Conservation (phyloP, 2,797 vertebrate genomes). For the Sebastiscus albofasciatus region DNA sequence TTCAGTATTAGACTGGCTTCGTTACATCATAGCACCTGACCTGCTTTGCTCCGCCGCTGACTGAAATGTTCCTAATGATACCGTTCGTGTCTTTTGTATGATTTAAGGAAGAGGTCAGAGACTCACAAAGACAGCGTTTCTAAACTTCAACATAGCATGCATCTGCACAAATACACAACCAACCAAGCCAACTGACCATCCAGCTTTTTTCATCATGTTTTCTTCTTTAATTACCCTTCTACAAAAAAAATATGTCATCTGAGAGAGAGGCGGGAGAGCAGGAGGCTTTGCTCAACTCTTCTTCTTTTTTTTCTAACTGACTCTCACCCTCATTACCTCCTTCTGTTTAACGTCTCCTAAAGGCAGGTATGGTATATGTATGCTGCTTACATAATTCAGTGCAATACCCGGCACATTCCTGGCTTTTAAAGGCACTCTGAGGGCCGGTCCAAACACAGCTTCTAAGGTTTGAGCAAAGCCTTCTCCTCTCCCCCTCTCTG, state of each 20-base stretch:
- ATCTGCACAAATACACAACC: conserved; percentile 80
- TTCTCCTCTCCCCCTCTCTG: conserved; percentile 56
- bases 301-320: not conserved
- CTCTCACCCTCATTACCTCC: conserved; percentile 17
- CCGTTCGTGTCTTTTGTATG: conserved; percentile 3
- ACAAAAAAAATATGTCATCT: conserved; percentile 65
- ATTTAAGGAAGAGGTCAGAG: conserved; percentile 43
- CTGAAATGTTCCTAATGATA: not conserved
- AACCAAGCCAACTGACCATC: conserved; percentile 73
- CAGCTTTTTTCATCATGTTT: conserved; percentile 60
- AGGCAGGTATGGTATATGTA: conserved; percentile 46
- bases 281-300: conserved; percentile 63
- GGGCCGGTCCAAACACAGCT: conserved; percentile 30
- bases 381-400: conserved; percentile 56
- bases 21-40: conserved; percentile 34
- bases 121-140: conserved; percentile 63
- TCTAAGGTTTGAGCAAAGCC: conserved; percentile 68
- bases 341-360: conserved; percentile 21
- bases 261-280: conserved; percentile 30
- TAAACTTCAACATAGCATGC: conserved; percentile 75
- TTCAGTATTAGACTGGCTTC: conserved; percentile 17
- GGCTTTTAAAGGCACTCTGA: conserved; percentile 32
- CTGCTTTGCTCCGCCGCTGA: conserved; percentile 24
- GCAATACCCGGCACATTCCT: conserved; percentile 31
- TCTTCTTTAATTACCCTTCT: conserved; percentile 77